These are phyloP conservation scores for Varroa destructor DNA, from an alignment of 1,140 invertebrate genomes.

Conservation along the genomic window DNA sequence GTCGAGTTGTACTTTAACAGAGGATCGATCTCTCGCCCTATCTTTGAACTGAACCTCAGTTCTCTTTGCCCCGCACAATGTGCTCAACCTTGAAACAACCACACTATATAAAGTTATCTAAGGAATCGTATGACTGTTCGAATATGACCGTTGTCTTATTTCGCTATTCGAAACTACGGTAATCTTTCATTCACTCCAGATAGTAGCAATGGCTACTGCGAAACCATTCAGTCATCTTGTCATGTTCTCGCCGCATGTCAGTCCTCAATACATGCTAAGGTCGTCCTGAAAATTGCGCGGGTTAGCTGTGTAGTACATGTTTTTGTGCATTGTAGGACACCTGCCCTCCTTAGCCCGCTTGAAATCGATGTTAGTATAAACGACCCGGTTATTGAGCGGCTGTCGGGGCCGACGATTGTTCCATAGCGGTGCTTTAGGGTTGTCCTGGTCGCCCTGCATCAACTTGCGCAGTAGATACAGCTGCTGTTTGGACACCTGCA, in stretches of 20 bases:
- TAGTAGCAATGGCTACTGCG: not conserved
- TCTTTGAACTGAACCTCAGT: too few relatives aligned
- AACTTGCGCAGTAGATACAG: constrained; percentile 61
- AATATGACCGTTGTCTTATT: not conserved
- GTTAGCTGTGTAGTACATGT: constrained; percentile 25
- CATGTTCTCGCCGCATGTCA: not conserved
- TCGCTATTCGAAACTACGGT: not conserved
- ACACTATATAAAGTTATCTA: not conserved
- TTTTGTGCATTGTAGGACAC: constrained; percentile 25
- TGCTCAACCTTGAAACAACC: too few relatives aligned
- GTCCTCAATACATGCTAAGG: constrained; percentile 17
- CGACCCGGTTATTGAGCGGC: constrained; percentile 71
- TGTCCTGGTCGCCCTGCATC: constrained; percentile 69
- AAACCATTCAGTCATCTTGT: not conserved
- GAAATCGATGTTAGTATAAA: constrained; percentile 94
- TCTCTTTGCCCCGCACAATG: too few relatives aligned
- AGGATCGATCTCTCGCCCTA: too few relatives aligned
- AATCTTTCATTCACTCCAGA: not conserved
- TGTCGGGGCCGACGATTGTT: constrained; percentile 84
- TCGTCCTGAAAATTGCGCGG: constrained; percentile 23
- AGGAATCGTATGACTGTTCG: not conserved
- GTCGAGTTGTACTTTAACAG: too few relatives aligned
- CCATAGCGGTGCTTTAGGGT: constrained; percentile 72
- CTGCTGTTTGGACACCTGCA: constrained; percentile 43
- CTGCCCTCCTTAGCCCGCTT: constrained; percentile 47